phyloP scores from a whole-genome alignment of 2,797 vertebrate genomes.

The Pangasius krempfi region DNA sequence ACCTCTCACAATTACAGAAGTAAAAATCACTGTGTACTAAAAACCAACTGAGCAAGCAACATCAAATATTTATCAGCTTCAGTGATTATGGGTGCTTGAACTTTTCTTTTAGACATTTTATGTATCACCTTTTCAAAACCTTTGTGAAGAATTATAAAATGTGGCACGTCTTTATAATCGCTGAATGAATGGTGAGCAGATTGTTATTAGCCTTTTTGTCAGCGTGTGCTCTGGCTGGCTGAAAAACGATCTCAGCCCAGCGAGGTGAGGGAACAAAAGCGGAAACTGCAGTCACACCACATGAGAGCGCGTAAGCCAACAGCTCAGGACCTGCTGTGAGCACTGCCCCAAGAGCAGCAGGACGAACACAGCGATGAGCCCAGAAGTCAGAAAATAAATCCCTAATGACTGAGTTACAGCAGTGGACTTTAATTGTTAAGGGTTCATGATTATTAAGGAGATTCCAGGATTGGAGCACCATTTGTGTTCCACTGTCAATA shows the following conservation, averaged over 20 bases:
- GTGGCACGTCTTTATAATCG: background rate
- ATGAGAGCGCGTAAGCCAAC: constrained; percentile 33
- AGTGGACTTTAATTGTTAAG: background rate
- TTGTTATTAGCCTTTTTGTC: background rate
- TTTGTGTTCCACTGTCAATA: background rate
- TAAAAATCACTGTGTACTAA: background rate
- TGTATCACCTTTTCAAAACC: background rate
- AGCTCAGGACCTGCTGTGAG: constrained; percentile 49
- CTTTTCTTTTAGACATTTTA: background rate
- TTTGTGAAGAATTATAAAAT: background rate
- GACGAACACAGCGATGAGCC: constrained; percentile 29
- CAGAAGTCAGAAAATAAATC: constrained; percentile 26
- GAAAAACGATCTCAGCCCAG: background rate
- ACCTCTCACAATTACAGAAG: background rate
- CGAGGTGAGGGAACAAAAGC: background rate
- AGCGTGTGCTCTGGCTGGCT: background rate
- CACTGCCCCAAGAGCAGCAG: constrained; percentile 43
- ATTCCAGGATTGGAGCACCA: background rate
- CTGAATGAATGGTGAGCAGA: background rate
- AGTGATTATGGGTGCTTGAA: background rate
- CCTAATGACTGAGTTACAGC: constrained; percentile 40
- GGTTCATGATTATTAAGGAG: background rate
- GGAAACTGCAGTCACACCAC: constrained; percentile 47
- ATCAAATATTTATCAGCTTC: constrained; percentile 4
- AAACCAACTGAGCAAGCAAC: background rate